Evolutionary conservation across 2,888 invertebrate genomes (phyloP), one percentile per base, ranked within the genome.

Genomic region (Agrilus mali): DNA sequence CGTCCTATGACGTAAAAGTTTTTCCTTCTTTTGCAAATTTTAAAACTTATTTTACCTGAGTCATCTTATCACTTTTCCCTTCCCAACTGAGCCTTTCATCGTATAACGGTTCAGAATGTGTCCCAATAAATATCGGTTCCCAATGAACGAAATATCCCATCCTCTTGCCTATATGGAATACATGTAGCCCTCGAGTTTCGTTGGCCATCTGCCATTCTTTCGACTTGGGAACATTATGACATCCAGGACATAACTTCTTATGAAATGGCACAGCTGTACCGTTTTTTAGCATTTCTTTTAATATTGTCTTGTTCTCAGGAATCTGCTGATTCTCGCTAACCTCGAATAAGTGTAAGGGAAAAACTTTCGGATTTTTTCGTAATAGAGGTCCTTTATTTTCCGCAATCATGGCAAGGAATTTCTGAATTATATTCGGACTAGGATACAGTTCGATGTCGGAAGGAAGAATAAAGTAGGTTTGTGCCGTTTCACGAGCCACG

Each of bases 21-120:
- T 20, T 20, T 20, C 20, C 7, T 20, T 2, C 7, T 20, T 3
- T 20, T 6, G 20, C 6, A 20, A 2, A 27, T 27, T 27, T 27
- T 27, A 10, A 27, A 10, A 10, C 27, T 27, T 27, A 27, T 27
- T 44, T 61, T 64, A 90, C 92, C 82, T 93, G 93, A 47, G 90
- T 87, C 92, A 93, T 93, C 71, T 93, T 93, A 67, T 94, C 93
- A 66, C 87, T 85, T 67, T 88, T 88, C 36, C 93, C 93, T 62
- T 94, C 92, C 92, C 93, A 93, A 62, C 87, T 88, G 47, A 93
- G 77, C 58, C 92, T 73, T 64, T 93, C 92, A 54, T 93, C 93
- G 63, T 93, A 93, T 51, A 85, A 73, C 0, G 92, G 90, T 58
- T 90, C 92, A 15, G 76, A 72, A 64, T 92, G 83, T 0, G 90